A percentile compares a stretch with the other conserved stretches of the same genome.
Conservation (phyloP, 2,113 vertebrate genomes). For the Pseudopipra pipra region DNA sequence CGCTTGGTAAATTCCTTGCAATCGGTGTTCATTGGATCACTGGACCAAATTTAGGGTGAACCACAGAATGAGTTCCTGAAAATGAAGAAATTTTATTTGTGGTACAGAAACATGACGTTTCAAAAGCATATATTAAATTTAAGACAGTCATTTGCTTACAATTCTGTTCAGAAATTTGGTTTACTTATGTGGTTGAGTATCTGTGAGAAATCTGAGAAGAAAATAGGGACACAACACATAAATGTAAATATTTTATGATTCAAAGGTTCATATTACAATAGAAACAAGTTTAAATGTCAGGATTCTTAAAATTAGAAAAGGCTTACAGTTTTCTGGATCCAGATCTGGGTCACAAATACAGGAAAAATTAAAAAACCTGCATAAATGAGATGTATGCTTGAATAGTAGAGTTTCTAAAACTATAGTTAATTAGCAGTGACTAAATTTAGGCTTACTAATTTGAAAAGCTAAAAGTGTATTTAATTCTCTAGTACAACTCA, state of each 20-base stretch:
- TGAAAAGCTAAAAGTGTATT: neutral
- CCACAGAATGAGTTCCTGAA: neutral
- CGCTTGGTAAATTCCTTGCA: neutral
- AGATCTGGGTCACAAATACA: neutral
- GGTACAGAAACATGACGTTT: neutral
- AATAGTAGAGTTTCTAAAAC: constrained; percentile 21
- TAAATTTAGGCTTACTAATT: constrained; percentile 27
- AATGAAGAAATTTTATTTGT: neutral
- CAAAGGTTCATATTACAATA: neutral
- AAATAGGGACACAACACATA: neutral
- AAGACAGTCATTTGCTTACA: neutral
- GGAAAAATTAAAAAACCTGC: neutral
- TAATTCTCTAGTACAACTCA: neutral
- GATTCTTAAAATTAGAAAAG: neutral
- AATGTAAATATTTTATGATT: constrained; percentile 13
- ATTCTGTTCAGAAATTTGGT: constrained; percentile 35
- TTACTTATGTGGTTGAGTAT: neutral
- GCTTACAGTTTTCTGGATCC: neutral
- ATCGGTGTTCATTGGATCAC: neutral
- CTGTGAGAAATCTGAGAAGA: neutral
- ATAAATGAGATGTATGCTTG: neutral
- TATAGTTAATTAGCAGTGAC: neutral
- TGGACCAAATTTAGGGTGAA: neutral
- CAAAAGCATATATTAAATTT: neutral
- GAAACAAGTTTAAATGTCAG: neutral